Evolutionary conservation across 2,113 vertebrate genomes (phyloP), one percentile per base, ranked within the genome.

Genomic region (Scophthalmus maximus): DNA sequence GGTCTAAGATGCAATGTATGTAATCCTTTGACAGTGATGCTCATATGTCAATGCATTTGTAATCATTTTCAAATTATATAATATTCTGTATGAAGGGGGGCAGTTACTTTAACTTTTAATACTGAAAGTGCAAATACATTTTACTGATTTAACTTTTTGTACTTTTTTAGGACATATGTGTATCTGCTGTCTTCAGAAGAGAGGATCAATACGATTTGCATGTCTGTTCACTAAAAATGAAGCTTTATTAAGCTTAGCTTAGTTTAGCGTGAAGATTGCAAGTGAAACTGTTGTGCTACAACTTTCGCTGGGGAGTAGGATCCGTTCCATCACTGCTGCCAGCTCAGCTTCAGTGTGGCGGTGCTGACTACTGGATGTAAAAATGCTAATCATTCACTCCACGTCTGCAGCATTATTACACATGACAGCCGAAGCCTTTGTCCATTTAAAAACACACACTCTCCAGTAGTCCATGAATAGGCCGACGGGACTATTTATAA

Each of bases 401-500:
- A 14, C 66, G 29, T 79, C 53, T 61, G 51, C 53, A 57, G 15
- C 25, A 51, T 73, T 82, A 81, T 81, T 57, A 63, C 64, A 74
- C 30, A 40, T 84, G 77, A 84, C 81, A 87, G 70, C 67, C 73
- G 70, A 83, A 76, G 55, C 51, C 36, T n/a, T 47, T 23, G 55
- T 78, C 55, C 46, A 51, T 69, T 71, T 63, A 62, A 78, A 81
- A 79, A 76, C 62, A 82, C 44, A 81, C 32, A 62, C 27, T 47
- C 27, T 44, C n/a, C 40, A 18, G 49, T 53, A 61, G 61, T 81
- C 80, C 68, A 71, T 73, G 76, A 81, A 83, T 47, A 71, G 65
- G 58, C 67, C 74, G 69, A 83, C 55, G 59, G 46, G 75, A 78
- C 81, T 89, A 76, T 83, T 85, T 82, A 65, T 82, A 55, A 78